A percentile compares a stretch with the other conserved stretches of the same genome.
These are phyloP conservation scores for Shargacucullia verbasci DNA, from an alignment of 2,888 invertebrate genomes.

Conservation along the genomic window DNA sequence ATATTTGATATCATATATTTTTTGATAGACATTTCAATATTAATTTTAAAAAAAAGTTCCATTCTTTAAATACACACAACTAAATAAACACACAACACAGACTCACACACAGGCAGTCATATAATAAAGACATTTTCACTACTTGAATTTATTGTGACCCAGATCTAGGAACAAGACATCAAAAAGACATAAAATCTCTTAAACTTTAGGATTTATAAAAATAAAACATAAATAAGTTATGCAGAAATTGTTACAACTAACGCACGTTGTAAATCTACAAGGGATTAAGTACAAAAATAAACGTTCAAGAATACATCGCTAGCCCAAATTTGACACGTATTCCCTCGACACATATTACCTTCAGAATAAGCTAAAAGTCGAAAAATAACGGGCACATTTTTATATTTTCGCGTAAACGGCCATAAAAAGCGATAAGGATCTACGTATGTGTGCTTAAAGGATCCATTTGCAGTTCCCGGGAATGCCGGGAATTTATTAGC, in stretches of 20 bases:
- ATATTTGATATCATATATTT: no score
- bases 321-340: slow-evolving; percentile 20
- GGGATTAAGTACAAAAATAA: slow-evolving; percentile 25
- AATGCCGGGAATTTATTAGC: slow-evolving; percentile 45
- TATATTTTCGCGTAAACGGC: slow-evolving; percentile 52
- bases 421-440: slow-evolving; percentile 54
- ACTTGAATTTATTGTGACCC: slow-evolving; percentile 4
- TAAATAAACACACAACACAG: no score
- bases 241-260: slow-evolving; percentile 6
- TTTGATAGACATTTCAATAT: no score
- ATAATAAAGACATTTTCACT: slow-evolving; percentile 23
- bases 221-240: slow-evolving; percentile 7
- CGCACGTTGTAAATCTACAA: slow-evolving; percentile 12
- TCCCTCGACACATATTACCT: slow-evolving; percentile 20
- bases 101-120: no score
- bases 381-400: slow-evolving; percentile 36
- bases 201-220: slow-evolving; percentile 5
- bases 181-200: background rate
- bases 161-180: slow-evolving; percentile 4
- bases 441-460: slow-evolving; percentile 47
- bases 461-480: slow-evolving; percentile 44
- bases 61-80: no score
- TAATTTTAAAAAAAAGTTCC: no score
- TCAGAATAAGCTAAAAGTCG: slow-evolving; percentile 18
- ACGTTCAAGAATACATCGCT: slow-evolving; percentile 24